Evolutionary conservation across 2,888 invertebrate genomes (phyloP).

Genomic region (Gymnoscelis rufifasciata): DNA sequence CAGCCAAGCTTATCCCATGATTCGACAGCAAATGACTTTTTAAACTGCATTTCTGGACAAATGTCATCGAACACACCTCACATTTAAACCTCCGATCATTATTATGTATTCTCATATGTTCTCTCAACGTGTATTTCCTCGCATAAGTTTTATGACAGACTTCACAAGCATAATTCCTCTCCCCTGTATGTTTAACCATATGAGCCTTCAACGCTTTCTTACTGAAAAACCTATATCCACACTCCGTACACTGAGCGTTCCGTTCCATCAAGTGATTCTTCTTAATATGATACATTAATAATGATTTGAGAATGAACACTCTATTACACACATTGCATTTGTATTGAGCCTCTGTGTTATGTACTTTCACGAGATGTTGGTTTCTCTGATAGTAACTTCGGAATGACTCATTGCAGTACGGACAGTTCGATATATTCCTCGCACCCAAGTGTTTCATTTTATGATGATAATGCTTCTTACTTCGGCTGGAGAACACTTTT

Average conservation of each 20-base stretch:
- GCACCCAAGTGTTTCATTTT: slow-evolving; percentile 62
- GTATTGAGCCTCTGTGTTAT: slow-evolving; percentile 63
- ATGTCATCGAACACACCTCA: slow-evolving; percentile 54
- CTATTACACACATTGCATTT: slow-evolving; percentile 65
- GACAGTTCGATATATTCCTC: slow-evolving; percentile 60
- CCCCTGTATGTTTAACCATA: slow-evolving; percentile 71
- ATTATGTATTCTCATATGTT: slow-evolving; percentile 70
- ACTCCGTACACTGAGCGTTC: slow-evolving; percentile 69
- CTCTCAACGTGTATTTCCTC: slow-evolving; percentile 52
- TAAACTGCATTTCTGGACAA: slow-evolving; percentile 65
- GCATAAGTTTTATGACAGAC: slow-evolving; percentile 65
- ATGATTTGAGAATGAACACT: slow-evolving; percentile 53
- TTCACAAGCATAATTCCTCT: slow-evolving; percentile 52
- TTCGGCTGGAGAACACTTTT: slow-evolving; percentile 54
- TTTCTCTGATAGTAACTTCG: slow-evolving; percentile 64
- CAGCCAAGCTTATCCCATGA: slow-evolving; percentile 2
- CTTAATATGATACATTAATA: slow-evolving; percentile 42
- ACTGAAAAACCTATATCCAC: slow-evolving; percentile 72
- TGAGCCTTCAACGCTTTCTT: slow-evolving; percentile 75
- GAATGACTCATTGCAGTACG: slow-evolving; percentile 57
- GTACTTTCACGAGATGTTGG: slow-evolving; percentile 62
- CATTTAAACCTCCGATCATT: slow-evolving; percentile 67
- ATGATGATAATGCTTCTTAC: slow-evolving; percentile 61
- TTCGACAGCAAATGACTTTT: slow-evolving; percentile 33
- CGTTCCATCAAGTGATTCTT: slow-evolving; percentile 63